Evolutionary conservation across 1,140 invertebrate genomes (phyloP), one percentile per base, ranked within the genome.

Genomic region (Fopius arisanus): DNA sequence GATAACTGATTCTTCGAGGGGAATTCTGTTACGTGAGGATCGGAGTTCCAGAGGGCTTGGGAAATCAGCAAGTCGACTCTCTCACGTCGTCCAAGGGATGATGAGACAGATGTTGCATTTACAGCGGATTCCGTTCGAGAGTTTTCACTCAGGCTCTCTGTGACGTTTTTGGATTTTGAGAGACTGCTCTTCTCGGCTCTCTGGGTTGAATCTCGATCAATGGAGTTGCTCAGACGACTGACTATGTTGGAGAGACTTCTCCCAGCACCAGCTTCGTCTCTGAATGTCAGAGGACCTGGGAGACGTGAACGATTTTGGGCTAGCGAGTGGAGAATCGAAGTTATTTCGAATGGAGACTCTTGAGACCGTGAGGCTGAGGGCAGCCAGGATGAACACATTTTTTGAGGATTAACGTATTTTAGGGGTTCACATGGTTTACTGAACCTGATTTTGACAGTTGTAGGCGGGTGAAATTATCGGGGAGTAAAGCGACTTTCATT

Each of bases 311-410:
- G 54, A 71, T 71, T 71, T 26, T 33, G 9, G 37, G 31, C 40
- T 19, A 71, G 37, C 26, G 69, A 71, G 37, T 37, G 69, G 19
- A 71, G 7, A 14, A 71, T 26, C 14, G 69, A 65, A 23, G 4
- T 21, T n/a, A 71, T 31, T 29, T 65, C 62, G 28, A 65, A 65
- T 2, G 16, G 21, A 12, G 69, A 54, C 19, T 71, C 69, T n/a
- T 41, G 54, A 9, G 54, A 33, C 37, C 21, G 59, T 0, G 14
- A 28, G 26, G 33, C n/a, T 7, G 19, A n/a, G 37, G 54, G n/a
- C 19, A 41, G 10, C 69, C 69, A 71, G 10, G 69, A 63, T 4
- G 29, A 26, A 71, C 54, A 23, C 69, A 71, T 71, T 28, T 33
- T 48, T 70, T 54, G 28, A 54, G 40, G 12, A 59, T 16, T 16